Percentiles rank a stretch among this genome's conserved stretches.
These are phyloP conservation scores for Chaetorhynchus papuensis DNA, from an alignment of 2,113 vertebrate species.

Conservation along the genomic window DNA sequence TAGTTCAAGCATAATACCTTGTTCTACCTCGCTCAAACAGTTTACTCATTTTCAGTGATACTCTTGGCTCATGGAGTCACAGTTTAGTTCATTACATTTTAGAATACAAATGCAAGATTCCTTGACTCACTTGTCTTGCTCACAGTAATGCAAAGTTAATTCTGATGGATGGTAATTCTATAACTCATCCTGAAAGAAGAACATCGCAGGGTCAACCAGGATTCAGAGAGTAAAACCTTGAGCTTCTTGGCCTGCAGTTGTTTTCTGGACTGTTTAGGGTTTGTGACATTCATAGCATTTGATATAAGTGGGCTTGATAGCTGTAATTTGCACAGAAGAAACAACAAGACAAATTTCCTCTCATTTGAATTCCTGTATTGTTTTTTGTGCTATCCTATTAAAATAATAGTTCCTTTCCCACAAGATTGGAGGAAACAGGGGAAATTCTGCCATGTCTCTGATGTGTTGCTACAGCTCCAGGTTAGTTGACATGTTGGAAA, in stretches of 20 bases:
- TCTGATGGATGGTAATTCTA: neutral
- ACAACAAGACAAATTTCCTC: neutral
- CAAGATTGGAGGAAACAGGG: neutral
- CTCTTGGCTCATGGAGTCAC: neutral
- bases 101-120: neutral
- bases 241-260: neutral
- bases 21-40: neutral
- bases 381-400: neutral
- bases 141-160: neutral
- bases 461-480: neutral
- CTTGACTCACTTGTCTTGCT: neutral
- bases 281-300: neutral
- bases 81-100: neutral
- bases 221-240: neutral
- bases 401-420: neutral
- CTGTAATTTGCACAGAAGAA: neutral
- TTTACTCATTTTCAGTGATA: neutral
- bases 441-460: neutral
- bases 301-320: neutral
- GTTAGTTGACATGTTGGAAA: neutral
- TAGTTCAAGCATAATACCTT: neutral
- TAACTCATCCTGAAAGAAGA: neutral
- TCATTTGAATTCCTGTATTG: neutral
- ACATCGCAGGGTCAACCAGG: neutral
- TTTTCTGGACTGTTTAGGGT: neutral